Evolutionary conservation across 2,113 vertebrate species (phyloP).

Genomic region (Galemys pyrenaicus): DNA sequence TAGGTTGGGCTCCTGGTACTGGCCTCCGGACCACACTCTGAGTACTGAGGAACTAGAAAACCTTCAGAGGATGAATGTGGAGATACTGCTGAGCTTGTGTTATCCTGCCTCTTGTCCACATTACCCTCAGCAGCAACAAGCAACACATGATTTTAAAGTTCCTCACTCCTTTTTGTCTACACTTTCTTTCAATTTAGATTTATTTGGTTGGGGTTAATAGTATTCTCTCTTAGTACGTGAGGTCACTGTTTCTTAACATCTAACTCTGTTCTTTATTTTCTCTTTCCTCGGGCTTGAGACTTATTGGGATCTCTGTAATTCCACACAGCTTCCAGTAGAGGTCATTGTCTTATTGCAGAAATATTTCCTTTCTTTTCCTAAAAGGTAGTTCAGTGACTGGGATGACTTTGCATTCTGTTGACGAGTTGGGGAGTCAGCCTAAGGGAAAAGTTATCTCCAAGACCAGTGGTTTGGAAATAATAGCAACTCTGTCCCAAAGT

Average conservation of each 20-base stretch:
- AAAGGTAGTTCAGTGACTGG: not conserved
- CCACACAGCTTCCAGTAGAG: conserved; percentile 63
- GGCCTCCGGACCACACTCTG: not conserved
- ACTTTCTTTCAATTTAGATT: not conserved
- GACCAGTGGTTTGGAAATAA: not conserved
- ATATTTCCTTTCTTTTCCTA: not conserved
- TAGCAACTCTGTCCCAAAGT: not conserved
- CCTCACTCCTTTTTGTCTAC: not conserved
- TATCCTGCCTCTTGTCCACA: rapidly evolving
- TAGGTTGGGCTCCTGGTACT: rapidly evolving
- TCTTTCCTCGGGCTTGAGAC: not conserved
- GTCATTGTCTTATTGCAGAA: conserved; percentile 62
- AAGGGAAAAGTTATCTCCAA: not conserved
- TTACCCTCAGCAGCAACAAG: not conserved
- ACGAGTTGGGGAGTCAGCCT: not conserved
- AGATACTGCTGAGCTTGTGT: rapidly evolving
- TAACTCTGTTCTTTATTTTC: not conserved
- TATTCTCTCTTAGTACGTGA: not conserved
- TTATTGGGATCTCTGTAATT: conserved; percentile 53
- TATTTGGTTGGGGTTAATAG: not conserved
- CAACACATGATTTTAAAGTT: not conserved
- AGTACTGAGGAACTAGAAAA: not conserved
- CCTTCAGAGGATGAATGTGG: not conserved
- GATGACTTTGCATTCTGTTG: not conserved
- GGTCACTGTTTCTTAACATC: not conserved